Base-by-base conservation (phyloP, 2,888 invertebrate genomes). In the Eurytoma adleriae region DNA sequence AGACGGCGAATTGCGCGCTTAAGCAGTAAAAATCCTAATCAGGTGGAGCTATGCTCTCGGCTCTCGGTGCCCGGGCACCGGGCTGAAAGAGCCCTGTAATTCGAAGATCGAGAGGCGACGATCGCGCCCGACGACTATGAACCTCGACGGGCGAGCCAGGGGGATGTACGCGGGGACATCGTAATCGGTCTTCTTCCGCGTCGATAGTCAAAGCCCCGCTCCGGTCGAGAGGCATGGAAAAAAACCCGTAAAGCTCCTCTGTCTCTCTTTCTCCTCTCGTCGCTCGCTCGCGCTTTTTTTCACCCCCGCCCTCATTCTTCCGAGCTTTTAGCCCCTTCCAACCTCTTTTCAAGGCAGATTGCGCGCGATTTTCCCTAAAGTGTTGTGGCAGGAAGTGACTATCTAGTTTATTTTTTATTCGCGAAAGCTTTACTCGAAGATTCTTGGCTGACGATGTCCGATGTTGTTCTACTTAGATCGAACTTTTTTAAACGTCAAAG, bases 111-210 rank as follows among this genome's bases (percentile, higher is more conserved):
- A 24, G 57, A 56, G 24, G 18, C 62, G 69, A 69, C 52, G 54
- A 66, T 48, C 66, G 16, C 7, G 54, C 54, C 4, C 30, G 30
- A 30, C 30, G 30, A 30, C 30, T 30, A 30, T 30, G 30, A 30
- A 30, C 30, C 30, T 30, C 30, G 30, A 30, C 30, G 30, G 30
- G 30, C 30, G 30, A 2, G 30, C 30, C 4, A 4, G 4, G 30
- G 30, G 30, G 3, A 3, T 30, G 30, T 30, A 5, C 18, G 61
- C 7, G 62, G 20, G 10, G 66, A 20, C 56, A 12, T 20, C 64
- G 73, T 56, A 66, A 59, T 74, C 74, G 74, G 24, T 74, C 67
- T 57, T 7, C 54, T 64, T 48, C 27, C 74, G 57, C 57, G 27
- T 3, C 67, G 67, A 74, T 74, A 57, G 67, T 40, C 74, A 67